These are phyloP conservation scores for Reticulitermes lucifugus DNA, from an alignment of 2,888 invertebrate species.

Conservation along the genomic window DNA sequence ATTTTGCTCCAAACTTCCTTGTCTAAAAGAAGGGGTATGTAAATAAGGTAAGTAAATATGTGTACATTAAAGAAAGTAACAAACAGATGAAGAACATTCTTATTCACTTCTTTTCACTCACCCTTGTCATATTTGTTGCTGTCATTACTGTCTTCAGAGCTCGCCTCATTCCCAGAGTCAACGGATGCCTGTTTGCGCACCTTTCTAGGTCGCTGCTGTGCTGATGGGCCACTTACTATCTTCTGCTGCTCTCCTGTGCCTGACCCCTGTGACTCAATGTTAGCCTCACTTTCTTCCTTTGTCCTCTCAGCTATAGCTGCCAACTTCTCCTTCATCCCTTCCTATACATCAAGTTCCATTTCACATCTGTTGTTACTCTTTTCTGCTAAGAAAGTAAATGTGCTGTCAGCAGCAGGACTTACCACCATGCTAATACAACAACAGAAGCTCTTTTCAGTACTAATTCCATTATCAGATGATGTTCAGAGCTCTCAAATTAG, in stretches of 20 bases:
- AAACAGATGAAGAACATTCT: no score
- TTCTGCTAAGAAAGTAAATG: no score
- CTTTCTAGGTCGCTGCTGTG: conserved; percentile 64
- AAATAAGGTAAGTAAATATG: no score
- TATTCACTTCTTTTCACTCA: conserved; percentile 56
- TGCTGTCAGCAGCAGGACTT: no score
- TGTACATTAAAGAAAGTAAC: no score
- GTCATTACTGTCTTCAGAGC: conserved; percentile 94
- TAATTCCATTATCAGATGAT: no score
- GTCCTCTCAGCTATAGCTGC: conserved; percentile 68
- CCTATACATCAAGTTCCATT: conserved; percentile 67
- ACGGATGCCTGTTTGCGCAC: conserved; percentile 74
- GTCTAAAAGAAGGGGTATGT: no score
- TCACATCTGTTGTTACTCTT: no score
- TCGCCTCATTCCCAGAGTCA: conserved; percentile 93
- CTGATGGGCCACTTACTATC: not conserved
- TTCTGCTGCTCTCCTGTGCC: conserved; percentile 41
- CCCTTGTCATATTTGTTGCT: conserved; percentile 75
- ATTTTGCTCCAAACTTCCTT: no score
- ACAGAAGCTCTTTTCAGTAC: not conserved
- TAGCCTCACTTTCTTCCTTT: conserved; percentile 58
- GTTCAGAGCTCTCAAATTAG: no score
- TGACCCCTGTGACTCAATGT: conserved; percentile 49
- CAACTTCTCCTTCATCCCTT: conserved; percentile 86
- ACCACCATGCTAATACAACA: no score